A percentile compares a stretch with the other conserved stretches of the same genome.
These are phyloP conservation scores for Gila robusta DNA, from an alignment of 2,797 vertebrate genomes.

Conservation along the genomic window DNA sequence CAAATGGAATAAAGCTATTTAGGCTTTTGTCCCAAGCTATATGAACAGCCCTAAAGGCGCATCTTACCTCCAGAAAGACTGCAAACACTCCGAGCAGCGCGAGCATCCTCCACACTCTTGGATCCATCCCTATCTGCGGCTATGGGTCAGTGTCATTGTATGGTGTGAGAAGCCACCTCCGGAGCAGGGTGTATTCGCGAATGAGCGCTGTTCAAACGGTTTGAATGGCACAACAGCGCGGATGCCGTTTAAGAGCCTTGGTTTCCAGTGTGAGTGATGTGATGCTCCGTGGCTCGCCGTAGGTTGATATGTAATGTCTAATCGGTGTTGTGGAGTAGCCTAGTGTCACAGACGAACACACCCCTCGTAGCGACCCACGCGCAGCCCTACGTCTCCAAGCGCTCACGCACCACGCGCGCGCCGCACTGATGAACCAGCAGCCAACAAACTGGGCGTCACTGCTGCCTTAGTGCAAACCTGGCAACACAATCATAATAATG, in stretches of 20 bases:
- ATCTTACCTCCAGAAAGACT: constrained; percentile 77
- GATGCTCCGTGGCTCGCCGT: constrained; percentile 50
- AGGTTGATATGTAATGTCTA: constrained; percentile 58
- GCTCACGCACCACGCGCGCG: constrained; percentile 29
- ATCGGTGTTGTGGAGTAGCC: constrained; percentile 53
- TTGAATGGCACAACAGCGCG: constrained; percentile 38
- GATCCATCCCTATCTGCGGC: constrained; percentile 79
- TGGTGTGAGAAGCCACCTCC: constrained; percentile 60
- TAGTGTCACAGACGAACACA: constrained; percentile 44
- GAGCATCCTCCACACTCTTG: constrained; percentile 74
- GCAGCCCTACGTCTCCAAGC: constrained; percentile 31
- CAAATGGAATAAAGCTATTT: constrained; percentile 20
- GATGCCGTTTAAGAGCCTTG: constrained; percentile 47
- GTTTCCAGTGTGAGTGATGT: constrained; percentile 29
- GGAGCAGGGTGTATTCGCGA: constrained; percentile 36
- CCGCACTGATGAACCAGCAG: constrained; percentile 11
- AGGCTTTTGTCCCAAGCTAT: constrained; percentile 31
- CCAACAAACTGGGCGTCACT: constrained; percentile 53
- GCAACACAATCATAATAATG: background rate
- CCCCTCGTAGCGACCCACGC: constrained; percentile 47
- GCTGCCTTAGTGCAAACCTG: background rate
- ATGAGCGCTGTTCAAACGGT: constrained; percentile 15
- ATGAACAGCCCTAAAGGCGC: constrained; percentile 41
- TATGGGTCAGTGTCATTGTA: constrained; percentile 73
- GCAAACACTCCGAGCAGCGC: constrained; percentile 76